Conservation (phyloP, 2,113 vertebrate genomes). For the Xenopus laevis region DNA sequence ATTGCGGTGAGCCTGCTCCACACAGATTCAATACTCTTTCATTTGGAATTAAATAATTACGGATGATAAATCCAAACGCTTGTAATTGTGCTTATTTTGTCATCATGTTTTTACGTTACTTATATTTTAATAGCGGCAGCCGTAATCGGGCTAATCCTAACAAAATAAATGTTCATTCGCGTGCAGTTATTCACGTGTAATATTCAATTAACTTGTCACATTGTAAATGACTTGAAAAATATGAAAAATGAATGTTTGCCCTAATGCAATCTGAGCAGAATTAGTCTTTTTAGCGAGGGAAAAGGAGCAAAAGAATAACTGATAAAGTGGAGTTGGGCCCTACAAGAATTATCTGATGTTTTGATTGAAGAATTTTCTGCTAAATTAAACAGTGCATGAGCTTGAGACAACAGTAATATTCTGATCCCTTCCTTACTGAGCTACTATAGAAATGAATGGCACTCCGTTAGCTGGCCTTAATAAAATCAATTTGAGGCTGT, state of each 20-base stretch:
- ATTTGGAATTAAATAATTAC: too few species aligned
- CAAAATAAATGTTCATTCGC: conserved; percentile 65
- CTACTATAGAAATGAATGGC: neutral
- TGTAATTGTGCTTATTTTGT: too few species aligned
- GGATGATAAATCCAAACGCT: too few species aligned
- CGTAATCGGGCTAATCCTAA: conserved; percentile 54
- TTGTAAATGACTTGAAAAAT: conserved; percentile 55
- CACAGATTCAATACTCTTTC: too few species aligned
- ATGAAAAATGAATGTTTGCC: conserved; percentile 54
- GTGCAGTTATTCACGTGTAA: conserved; percentile 57
- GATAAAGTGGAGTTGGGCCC: conserved; percentile 16
- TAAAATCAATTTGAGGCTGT: neutral
- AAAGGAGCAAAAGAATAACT: conserved; percentile 38
- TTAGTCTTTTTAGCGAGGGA: conserved; percentile 39
- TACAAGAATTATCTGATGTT: conserved; percentile 14
- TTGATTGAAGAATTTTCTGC: conserved; percentile 32
- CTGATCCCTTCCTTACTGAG: neutral
- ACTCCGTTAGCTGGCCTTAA: neutral
- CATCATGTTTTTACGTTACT: too few species aligned
- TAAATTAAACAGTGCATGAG: conserved; percentile 15
- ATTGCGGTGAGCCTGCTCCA: too few species aligned
- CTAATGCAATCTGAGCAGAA: conserved; percentile 47
- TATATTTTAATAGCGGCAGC: conserved; percentile 46
- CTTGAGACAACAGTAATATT: conserved; percentile 1
- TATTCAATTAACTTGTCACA: conserved; percentile 63